Evolutionary conservation across 2,113 vertebrate genomes (phyloP), one percentile per base, ranked within the genome.

Genomic region (Malurus melanocephalus): DNA sequence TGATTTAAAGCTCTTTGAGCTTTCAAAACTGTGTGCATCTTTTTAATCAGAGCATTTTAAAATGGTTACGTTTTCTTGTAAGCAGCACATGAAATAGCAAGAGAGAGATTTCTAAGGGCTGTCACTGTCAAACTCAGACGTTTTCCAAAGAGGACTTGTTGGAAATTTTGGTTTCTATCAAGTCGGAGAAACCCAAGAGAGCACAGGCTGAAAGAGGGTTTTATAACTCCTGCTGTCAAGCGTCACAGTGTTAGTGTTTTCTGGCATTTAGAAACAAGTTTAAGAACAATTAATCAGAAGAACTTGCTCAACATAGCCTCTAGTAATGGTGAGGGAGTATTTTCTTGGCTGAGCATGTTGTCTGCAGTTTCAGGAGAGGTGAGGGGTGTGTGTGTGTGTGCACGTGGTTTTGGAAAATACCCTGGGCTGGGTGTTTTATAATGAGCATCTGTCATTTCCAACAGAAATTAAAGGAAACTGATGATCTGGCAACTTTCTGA

Each of bases 201-300:
- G 38, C 78, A 7, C 26, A 57, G 60, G 27, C 91, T 89, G 56
- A 35, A 72, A 68, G 46, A 38, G 26, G 74, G 9, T 87, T 95
- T 69, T 66, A 7, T 77, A 92, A 66, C 60, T 91, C 40, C 60
- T 74, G 55, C 52, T 89, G 49, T 33, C 60, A 59, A 48, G 52
- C 1, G 1, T 83, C 5, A 11, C 64, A 33, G 48, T 60, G 35
- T 67, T 89, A 30, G 75, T 49, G 79, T 69, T 92, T 91, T 72
- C 81, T 92, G 90, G 75, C 82, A 88, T 91, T 96, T 81, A 90
- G 91, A 91, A 92, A 88, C 75, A 66, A 60, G 74, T 82, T 93
- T 71, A 87, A 68, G 82, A 86, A 45, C 73, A 51, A 84, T 88
- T 94, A 76, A 74, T 84, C 88, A 78, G 80, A 86, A 93, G 56